Evolutionary conservation across 2,797 vertebrate genomes (phyloP), one percentile per base, ranked within the genome.

Genomic region (Neostethus bicornis): DNA sequence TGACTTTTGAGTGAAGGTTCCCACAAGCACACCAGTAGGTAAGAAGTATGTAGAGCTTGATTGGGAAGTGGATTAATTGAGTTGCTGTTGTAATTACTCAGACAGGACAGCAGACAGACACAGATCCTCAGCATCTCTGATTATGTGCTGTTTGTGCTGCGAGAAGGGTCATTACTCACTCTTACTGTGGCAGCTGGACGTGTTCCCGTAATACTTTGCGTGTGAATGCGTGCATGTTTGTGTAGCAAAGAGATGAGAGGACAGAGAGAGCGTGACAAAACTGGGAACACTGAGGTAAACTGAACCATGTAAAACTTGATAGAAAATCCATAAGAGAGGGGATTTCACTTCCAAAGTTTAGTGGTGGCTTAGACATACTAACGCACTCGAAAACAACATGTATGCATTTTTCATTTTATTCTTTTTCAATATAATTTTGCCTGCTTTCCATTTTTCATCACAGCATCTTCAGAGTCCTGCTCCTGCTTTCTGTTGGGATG

Each of bases 111-210:
- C 66, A 66, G 74, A 76, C 78, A 85, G 85, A 87, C 77, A 87
- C 80, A 80, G 85, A 83, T 85, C 73, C 73, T 89, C 84, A 84
- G 85, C 83, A 76, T 85, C 83, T 86, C 87, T 87, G 89, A 90
- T 90, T 85, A 86, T 85, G 82, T 84, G 72, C 64, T 84, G 70
- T 83, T 84, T 86, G 79, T 81, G 66, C 73, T 72, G 69, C 76
- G 68, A 85, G 85, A 79, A 69, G 70, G 80, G 79, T 89, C 79
- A 72, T 90, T 90, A 89, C 87, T 90, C 85, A 87, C 74, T 88
- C 81, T 83, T 86, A 82, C 75, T 68, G 58, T 31, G 70, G 75
- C 75, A 82, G 75, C 77, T 89, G 70, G 80, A 77, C 58, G 10
- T 77, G 73, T 76, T 86, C 85, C 85, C 85, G 83, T 83, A 85